phyloP scores from a whole-genome alignment of 2,797 vertebrate genomes.

The Todus mexicanus region DNA sequence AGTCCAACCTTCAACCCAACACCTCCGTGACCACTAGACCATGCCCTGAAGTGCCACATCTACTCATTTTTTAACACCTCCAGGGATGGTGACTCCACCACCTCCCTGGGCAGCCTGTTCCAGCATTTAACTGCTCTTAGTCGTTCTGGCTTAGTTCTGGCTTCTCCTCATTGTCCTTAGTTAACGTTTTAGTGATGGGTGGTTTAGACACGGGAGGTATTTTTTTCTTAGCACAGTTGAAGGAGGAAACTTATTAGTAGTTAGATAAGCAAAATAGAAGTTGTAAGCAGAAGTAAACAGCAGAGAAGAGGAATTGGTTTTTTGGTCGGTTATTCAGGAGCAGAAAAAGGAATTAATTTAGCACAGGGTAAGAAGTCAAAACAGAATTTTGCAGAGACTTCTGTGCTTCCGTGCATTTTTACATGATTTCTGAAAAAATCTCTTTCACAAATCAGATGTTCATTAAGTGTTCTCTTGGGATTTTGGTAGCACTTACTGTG shows the following conservation, averaged over 20 bases:
- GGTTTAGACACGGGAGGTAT: background rate
- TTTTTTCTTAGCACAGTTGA: background rate
- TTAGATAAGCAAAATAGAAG: slow-evolving; percentile 13
- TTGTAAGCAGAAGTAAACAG: slow-evolving; percentile 50
- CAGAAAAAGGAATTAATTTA: slow-evolving; percentile 60
- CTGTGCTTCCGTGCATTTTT: background rate
- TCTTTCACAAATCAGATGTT: background rate
- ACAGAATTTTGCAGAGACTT: background rate
- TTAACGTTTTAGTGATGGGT: background rate
- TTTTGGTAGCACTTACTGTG: background rate
- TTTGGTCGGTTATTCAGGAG: slow-evolving; percentile 11
- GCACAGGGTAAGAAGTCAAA: background rate
- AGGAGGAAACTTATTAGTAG: background rate
- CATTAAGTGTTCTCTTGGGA: background rate
- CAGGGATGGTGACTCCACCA: no score
- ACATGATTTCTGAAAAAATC: background rate
- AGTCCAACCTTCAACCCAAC: no score
- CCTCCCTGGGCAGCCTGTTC: no score
- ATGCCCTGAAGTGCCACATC: no score
- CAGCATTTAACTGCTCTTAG: no score
- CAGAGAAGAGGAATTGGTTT: slow-evolving; percentile 54
- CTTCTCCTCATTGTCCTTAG: background rate
- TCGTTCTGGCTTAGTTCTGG: no score
- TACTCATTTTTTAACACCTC: no score
- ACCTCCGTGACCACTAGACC: no score